Conservation (phyloP, 2,113 vertebrate genomes). For the Corynorhinus townsendii region DNA sequence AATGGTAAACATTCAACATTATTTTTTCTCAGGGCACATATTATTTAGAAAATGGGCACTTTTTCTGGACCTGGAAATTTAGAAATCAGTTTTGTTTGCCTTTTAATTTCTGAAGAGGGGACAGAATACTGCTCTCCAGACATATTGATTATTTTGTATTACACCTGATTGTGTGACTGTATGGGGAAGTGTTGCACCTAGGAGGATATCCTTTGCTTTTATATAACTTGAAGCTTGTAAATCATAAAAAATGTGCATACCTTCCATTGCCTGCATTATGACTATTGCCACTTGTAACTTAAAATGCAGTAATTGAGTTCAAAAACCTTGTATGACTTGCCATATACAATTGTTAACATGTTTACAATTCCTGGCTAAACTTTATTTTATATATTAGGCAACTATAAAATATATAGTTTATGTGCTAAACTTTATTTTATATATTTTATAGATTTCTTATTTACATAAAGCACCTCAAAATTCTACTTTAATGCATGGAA, state of each 20-base stretch:
- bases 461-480: slow-evolving; percentile 16
- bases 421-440: slow-evolving; percentile 31
- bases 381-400: slow-evolving; percentile 1
- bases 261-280: slow-evolving; percentile 12
- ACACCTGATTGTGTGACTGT: not conserved
- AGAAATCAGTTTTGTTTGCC: not conserved
- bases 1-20: not conserved
- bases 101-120: slow-evolving; percentile 8
- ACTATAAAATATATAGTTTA: too few species aligned
- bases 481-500: not conserved
- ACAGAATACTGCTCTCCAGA: not conserved
- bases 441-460: slow-evolving; percentile 15
- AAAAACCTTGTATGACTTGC: slow-evolving; percentile 39
- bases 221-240: not conserved
- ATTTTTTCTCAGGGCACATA: not conserved
- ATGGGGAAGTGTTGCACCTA: not conserved
- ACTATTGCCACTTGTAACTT: slow-evolving; percentile 41
- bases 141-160: not conserved
- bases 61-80: not conserved
- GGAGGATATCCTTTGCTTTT: slow-evolving; percentile 19
- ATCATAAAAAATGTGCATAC: slow-evolving; percentile 49
- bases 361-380: slow-evolving; percentile 30
- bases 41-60: not conserved
- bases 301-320: slow-evolving; percentile 21
- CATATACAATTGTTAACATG: slow-evolving; percentile 24